Evolutionary conservation across 2,888 invertebrate genomes (phyloP), one percentile per base, ranked within the genome.

Genomic region (Lasioglossum lativentre): DNA sequence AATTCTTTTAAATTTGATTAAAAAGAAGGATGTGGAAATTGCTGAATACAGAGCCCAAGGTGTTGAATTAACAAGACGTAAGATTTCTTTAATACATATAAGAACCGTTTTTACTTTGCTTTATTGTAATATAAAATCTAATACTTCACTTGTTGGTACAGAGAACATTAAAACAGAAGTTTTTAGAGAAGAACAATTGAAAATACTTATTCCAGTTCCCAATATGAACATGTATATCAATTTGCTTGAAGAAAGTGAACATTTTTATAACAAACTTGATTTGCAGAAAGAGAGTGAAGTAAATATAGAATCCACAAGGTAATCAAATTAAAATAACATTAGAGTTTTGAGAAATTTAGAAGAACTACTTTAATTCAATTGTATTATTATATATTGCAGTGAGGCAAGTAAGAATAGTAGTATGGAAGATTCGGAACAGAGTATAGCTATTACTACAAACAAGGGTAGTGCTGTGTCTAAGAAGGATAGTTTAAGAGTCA

Each of bases 21-120:
- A 90, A 40, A 92, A 76, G n/a, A 95, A 95, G 72, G 95, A 95
- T 78, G 86, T 88, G 38, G 95, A 95, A 88, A 94, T 95, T 82
- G 80, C 82, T 2, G 95, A 94, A 66, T 95, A 95, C 47, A 94
- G 92, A 90, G 91, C 93, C 14, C 91, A 91, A 84, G 95, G 94
- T 23, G 93, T 92, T 38, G 82, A 93, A 85, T 85, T 95, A 72
- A 88, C 92, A 68, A 90, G 94, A 90, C 93, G 95, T 94, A 89
- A 82, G 88, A 85, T 38, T 14, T 8, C 1, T 38, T 68, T 16
- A 2, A 19, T 73, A 45, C 45, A 19, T 45, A 4, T 59, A 27
- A 63, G 4, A 74, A 34, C 5, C 38, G 10, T n/a, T n/a, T 19
- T 14, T 6, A 42, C n/a, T 42, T 16, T 81, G 19, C n/a, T 75